Evolutionary conservation across 2,888 invertebrate genomes (phyloP).

Genomic region (Zaprionus obscuricornis): DNA sequence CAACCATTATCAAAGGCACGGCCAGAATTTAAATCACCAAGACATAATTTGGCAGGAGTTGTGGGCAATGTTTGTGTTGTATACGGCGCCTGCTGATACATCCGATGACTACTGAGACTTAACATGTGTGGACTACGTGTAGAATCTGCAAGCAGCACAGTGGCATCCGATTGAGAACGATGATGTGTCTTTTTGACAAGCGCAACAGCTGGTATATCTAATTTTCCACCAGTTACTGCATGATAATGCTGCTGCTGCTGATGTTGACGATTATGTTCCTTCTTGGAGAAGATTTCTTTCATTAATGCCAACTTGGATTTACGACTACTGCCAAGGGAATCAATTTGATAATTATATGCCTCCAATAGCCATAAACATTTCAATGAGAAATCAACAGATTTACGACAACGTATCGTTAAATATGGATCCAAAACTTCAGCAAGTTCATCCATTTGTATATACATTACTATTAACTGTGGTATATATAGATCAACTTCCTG

Average conservation of each 20-base stretch:
- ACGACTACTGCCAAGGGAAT: conserved; percentile 74
- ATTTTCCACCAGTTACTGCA: conserved; percentile 26
- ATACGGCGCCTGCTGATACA: conserved; percentile 80
- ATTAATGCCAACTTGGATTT: conserved; percentile 82
- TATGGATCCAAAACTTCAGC: conserved; percentile 96
- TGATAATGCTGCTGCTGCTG: conserved; percentile 12
- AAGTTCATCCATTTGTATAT: conserved; percentile 98
- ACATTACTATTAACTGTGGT: conserved; percentile 99
- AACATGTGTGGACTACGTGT: conserved; percentile 61
- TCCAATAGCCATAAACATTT: conserved; percentile 98
- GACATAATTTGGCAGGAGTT: conserved; percentile 86
- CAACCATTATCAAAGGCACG: conserved; percentile 99
- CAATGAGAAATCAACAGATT: conserved; percentile 97
- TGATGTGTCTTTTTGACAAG: conserved; percentile 90
- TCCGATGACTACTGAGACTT: conserved; percentile 75
- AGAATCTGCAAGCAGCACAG: conserved; percentile 86
- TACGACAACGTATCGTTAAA: conserved; percentile 92
- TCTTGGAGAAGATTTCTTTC: conserved; percentile 83
- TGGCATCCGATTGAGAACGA: conserved; percentile 91
- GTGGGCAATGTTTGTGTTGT: conserved; percentile 78
- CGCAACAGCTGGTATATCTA: conserved; percentile 40
- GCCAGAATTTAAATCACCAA: conserved; percentile 96
- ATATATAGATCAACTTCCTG: conserved; percentile 98
- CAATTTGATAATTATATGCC: conserved; percentile 87
- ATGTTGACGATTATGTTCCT: conserved; percentile 77